Evolutionary conservation across 2,797 vertebrate species (phyloP).

Genomic region (Hippoglossus hippoglossus): DNA sequence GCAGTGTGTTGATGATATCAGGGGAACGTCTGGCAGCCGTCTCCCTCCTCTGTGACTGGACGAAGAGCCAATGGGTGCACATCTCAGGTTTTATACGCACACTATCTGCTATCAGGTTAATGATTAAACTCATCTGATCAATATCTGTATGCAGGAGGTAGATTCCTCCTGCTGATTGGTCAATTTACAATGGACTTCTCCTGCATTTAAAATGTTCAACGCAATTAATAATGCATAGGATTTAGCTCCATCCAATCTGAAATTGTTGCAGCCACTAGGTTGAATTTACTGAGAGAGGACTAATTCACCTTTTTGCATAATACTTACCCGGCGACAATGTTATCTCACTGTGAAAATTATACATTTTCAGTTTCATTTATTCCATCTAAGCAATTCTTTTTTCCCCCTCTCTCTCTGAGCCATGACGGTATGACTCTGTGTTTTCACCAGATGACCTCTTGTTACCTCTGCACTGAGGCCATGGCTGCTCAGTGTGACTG

Average conservation of each 20-base stretch:
- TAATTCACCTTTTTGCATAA: neutral
- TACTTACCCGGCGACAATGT: neutral
- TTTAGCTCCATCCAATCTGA: constrained; percentile 1
- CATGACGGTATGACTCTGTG: neutral
- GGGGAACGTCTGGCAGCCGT: constrained; percentile 15
- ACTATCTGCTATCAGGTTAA: constrained; percentile 41
- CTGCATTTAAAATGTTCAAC: neutral
- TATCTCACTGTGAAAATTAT: neutral
- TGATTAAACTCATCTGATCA: constrained; percentile 65
- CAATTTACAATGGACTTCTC: neutral
- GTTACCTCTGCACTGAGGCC: constrained; percentile 31
- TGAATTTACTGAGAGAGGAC: neutral
- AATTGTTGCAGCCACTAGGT: neutral
- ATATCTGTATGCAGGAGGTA: constrained; percentile 3
- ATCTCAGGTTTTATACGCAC: constrained; percentile 51
- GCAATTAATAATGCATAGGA: neutral
- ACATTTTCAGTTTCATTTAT: neutral
- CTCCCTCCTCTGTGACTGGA: constrained; percentile 17
- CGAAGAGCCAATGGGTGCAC: constrained; percentile 11
- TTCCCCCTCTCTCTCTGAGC: neutral
- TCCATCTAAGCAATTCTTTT: neutral
- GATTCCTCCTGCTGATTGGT: constrained; percentile 9
- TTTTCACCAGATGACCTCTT: constrained; percentile 25
- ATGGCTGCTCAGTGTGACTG: neutral
- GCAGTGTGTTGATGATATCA: constrained; percentile 17